These are phyloP conservation scores for Sebastes steindachneri DNA, from an alignment of 2,797 vertebrate genomes.

Conservation along the genomic window DNA sequence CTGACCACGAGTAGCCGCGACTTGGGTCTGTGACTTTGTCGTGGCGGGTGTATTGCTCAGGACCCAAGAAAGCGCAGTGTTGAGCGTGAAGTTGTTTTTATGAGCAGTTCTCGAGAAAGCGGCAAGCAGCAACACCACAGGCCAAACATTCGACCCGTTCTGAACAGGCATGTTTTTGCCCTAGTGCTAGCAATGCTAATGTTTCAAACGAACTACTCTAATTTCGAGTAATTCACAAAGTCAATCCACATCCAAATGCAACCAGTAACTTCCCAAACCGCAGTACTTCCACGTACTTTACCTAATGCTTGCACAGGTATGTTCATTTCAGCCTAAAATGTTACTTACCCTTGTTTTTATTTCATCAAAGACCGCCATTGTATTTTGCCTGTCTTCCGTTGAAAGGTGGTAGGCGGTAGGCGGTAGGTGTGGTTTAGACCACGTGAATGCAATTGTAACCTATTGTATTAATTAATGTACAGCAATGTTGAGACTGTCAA, in stretches of 20 bases:
- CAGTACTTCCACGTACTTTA: neutral
- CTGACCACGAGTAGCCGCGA: too few relatives aligned
- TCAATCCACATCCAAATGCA: neutral
- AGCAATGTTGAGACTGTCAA: neutral
- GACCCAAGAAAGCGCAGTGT: too few relatives aligned
- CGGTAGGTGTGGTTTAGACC: neutral
- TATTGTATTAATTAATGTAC: neutral
- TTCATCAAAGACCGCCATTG: rapidly evolving
- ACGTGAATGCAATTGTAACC: neutral
- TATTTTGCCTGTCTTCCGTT: neutral
- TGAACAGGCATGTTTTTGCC: too few relatives aligned
- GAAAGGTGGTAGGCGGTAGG: too few relatives aligned
- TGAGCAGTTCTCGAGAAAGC: too few relatives aligned
- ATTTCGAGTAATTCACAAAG: neutral
- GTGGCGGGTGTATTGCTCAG: too few relatives aligned
- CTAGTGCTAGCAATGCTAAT: neutral
- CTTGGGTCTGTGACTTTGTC: too few relatives aligned
- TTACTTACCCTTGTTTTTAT: rapidly evolving
- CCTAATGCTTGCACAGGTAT: neutral
- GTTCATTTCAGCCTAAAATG: neutral
- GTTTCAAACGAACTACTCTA: neutral
- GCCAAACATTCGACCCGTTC: too few relatives aligned
- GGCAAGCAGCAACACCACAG: too few relatives aligned
- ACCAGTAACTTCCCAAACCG: neutral
- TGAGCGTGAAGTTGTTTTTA: too few relatives aligned